A percentile compares a stretch with the other conserved stretches of the same genome.
These are phyloP conservation scores for Yponomeuta sedellus DNA, from an alignment of 2,888 invertebrate genomes.

Conservation along the genomic window DNA sequence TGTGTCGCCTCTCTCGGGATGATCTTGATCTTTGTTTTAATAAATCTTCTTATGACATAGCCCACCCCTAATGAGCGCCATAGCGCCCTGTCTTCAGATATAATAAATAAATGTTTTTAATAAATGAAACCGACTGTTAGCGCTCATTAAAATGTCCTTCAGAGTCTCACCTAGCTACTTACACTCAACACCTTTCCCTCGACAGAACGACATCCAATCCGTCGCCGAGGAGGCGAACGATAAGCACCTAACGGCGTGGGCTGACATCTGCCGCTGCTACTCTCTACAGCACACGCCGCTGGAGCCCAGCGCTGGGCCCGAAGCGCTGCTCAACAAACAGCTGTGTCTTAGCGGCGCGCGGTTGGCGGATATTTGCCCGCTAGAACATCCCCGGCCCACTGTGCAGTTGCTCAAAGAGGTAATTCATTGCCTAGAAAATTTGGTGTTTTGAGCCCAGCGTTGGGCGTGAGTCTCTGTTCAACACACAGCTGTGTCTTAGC, in stretches of 20 bases:
- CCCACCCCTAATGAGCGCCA: too few relatives aligned
- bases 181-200: not conserved
- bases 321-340: conserved; percentile 88
- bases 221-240: conserved; percentile 95
- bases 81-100: too few relatives aligned
- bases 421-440: conserved; percentile 11
- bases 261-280: conserved; percentile 86
- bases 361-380: conserved; percentile 73
- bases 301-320: conserved; percentile 90
- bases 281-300: conserved; percentile 89
- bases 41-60: too few relatives aligned
- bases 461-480: conserved; percentile 87
- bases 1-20: too few relatives aligned
- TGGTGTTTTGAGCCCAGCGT: conserved; percentile 85
- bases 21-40: too few relatives aligned
- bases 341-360: conserved; percentile 84
- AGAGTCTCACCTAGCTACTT: not conserved
- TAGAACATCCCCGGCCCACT: conserved; percentile 79
- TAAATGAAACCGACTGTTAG: too few relatives aligned
- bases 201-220: conserved; percentile 84
- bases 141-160: too few relatives aligned
- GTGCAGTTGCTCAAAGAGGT: conserved; percentile 79
- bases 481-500: conserved; percentile 87
- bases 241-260: conserved; percentile 95
- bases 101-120: too few relatives aligned